Base-by-base conservation (phyloP, 2,888 invertebrate species). In the Linhomoeus sp. region DNA sequence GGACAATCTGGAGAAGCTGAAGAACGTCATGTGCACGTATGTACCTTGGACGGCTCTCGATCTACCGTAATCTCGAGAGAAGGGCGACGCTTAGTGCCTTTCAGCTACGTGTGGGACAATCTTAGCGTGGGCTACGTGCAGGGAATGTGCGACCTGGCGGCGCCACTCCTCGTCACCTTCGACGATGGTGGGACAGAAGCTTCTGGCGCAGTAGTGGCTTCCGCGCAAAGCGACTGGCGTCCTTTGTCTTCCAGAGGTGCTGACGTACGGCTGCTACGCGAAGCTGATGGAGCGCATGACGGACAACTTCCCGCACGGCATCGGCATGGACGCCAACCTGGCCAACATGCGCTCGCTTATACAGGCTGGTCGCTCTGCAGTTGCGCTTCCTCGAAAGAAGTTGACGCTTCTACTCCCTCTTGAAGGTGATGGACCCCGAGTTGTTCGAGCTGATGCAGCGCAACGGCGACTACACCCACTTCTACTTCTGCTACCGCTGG, bases 401-500 rank as follows among this genome's bases (percentile, higher is more conserved):
- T 25, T 44, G 36, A 24, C n/a, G n/a, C n/a, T n/a, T n/a, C n/a
- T n/a, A n/a, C n/a, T n/a, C n/a, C n/a, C 46, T n/a, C 22, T 49
- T 55, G 46, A 80, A 87, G 72, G 85, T 90, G 55, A 68, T 88
- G 57, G 90, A 92, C 67, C 78, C 82, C 25, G 87, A 90, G 70
- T 74, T 92, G 72, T 87, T 84, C 69, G 85, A 87, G 61, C 71
- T 86, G 64, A 87, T 90, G 81, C 84, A 86, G 61, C 80, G 83
- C 45, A 83, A 86, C 66, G 86, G 86, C 1, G 90, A 92, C 68
- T 88, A 86, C 69, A 88, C 87, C 3, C 88, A 92, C 66, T 86
- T 92, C 69, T 92, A 88, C 70, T 92, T 90, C 70, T 87, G 87
- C 68, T 92, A 92, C 67, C 80, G 90, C 40, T 90, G 90, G 90